Evolutionary conservation across 2,113 vertebrate genomes (phyloP).

Genomic region (Budorcas taxicolor): DNA sequence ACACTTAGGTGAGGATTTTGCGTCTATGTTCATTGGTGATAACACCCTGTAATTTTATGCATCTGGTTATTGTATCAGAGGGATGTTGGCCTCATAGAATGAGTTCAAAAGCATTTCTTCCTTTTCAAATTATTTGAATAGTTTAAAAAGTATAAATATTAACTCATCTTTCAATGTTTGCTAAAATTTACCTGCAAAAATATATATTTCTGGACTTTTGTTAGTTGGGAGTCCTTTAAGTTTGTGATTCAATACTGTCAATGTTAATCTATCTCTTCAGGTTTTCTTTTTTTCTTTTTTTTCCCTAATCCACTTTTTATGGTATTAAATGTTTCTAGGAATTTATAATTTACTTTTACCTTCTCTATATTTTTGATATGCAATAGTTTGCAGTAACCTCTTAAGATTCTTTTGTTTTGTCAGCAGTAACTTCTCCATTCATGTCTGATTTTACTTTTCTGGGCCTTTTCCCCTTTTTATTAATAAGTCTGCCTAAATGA

Average conservation of each 20-base stretch:
- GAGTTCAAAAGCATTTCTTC: neutral
- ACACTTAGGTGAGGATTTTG: neutral
- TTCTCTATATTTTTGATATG: neutral
- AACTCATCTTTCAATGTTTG: neutral
- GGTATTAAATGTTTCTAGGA: neutral
- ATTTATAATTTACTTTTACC: neutral
- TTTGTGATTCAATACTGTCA: neutral
- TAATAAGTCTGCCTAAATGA: neutral
- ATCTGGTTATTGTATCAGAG: neutral
- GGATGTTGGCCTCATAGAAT: neutral
- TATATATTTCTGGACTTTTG: neutral
- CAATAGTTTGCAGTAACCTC: neutral
- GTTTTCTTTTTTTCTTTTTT: neutral
- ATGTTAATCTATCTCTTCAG: neutral
- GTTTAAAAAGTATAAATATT: neutral
- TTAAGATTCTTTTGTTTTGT: neutral
- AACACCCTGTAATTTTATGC: neutral
- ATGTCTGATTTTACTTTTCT: neutral
- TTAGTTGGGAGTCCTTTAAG: neutral
- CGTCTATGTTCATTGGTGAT: neutral
- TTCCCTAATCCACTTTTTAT: neutral
- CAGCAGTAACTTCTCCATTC: neutral
- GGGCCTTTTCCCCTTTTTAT: neutral
- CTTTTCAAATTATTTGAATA: neutral
- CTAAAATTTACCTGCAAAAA: neutral